Evolutionary conservation across 2,888 invertebrate species (phyloP), one percentile per base, ranked within the genome.

Genomic region (Heliconius charithonia): DNA sequence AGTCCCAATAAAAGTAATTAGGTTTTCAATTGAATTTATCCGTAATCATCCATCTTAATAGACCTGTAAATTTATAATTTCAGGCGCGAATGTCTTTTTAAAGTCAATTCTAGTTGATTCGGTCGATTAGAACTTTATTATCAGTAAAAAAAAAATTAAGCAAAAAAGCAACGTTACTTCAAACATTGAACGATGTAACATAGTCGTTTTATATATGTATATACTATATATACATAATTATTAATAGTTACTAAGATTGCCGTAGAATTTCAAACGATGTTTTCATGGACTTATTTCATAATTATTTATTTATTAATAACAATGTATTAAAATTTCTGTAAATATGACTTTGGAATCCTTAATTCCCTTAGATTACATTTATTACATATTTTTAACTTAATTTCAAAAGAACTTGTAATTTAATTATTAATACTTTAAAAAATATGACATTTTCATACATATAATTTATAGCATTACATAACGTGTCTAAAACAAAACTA

Each of bases 401-500:
- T 51, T 51, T 19, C 19, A 51, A 6, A 6, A 51, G 19, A 51
- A 51, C 51, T 2, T 51, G 19, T 51, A 19, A 19, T 51, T 2
- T 19, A 1, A 51, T 51, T 51, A 51, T 51, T 51, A 51, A 51
- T 22, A 7, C 6, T 3, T 51, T 7, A 51, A 22, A 9, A 37
- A 37, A 37, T 37, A 37, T 37, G 2, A 51, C 51, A 51, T 51
- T 51, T 22, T 51, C 51, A 51, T 29, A 65, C 16, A 10, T 32
- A 37, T n/a, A 41, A 69, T 45, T 7, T 41, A 10, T 41, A 56
- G 9, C 51, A 4, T 59, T 72, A 59, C 19, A 25, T 59, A 72
- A 72, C n/a, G 32, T 22, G n/a, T 16, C 22, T 69, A 32, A 72
- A 72, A 72, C 59, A 59, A 72, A 72, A 59, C 16, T 32, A 75